These are phyloP conservation scores for Anarrhichthys ocellatus DNA, from an alignment of 2,113 vertebrate species.

Conservation along the genomic window DNA sequence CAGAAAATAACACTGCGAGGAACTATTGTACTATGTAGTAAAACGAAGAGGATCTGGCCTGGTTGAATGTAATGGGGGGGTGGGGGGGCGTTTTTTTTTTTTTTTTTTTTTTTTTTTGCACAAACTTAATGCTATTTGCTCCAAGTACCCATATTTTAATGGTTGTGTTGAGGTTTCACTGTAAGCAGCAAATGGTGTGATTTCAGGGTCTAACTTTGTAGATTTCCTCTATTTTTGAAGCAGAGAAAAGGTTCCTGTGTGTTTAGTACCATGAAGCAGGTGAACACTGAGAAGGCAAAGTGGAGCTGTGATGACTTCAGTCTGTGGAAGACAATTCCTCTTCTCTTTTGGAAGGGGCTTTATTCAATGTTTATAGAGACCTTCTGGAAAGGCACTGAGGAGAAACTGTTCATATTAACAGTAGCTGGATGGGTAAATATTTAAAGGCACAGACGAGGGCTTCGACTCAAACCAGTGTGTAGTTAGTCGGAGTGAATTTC, in stretches of 20 bases:
- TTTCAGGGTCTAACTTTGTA: slow-evolving; percentile 61
- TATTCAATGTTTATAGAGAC: slow-evolving; percentile 49
- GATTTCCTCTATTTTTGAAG: slow-evolving; percentile 50
- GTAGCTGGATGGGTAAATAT: slow-evolving; percentile 41
- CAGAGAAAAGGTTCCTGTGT: slow-evolving; percentile 40
- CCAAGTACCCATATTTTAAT: slow-evolving; percentile 56
- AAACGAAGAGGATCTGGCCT: slow-evolving; percentile 28
- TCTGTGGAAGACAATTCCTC: slow-evolving; percentile 68
- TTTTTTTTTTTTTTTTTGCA: slow-evolving; percentile 39
- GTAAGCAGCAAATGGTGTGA: slow-evolving; percentile 59
- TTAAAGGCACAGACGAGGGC: slow-evolving; percentile 45
- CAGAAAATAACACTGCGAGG: slow-evolving; percentile 62
- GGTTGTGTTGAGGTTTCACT: slow-evolving; percentile 45
- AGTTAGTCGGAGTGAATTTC: slow-evolving; percentile 10
- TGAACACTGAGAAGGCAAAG: slow-evolving; percentile 23
- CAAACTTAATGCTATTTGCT: slow-evolving; percentile 60
- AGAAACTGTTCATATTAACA: slow-evolving; percentile 50
- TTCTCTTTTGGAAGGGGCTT: slow-evolving; percentile 54
- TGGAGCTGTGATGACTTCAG: slow-evolving; percentile 59
- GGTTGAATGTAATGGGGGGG: slow-evolving; percentile 54
- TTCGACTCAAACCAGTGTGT: slow-evolving; percentile 38
- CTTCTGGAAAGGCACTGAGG: slow-evolving; percentile 79
- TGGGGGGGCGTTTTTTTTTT: neutral
- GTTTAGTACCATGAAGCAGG: slow-evolving; percentile 46
- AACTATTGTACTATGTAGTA: neutral